Conservation (phyloP, 1,140 invertebrate species). For the Hyphantria cunea region DNA sequence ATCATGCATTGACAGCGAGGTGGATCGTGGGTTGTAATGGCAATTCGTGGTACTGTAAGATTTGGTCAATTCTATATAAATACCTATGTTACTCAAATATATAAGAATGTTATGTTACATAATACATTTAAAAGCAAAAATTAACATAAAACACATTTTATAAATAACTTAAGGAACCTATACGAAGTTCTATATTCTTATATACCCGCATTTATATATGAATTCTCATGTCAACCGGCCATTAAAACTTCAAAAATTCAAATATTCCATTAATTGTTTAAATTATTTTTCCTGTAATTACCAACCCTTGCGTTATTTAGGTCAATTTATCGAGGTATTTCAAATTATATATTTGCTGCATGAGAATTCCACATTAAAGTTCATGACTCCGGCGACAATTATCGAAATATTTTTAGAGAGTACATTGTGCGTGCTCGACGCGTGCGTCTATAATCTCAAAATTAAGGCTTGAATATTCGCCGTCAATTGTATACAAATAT, state of each 20-base stretch:
- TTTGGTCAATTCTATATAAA: no score
- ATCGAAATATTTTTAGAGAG: slow-evolving; percentile 22
- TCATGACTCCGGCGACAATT: slow-evolving; percentile 12
- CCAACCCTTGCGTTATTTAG: slow-evolving; percentile 21
- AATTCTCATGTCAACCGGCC: slow-evolving; percentile 16
- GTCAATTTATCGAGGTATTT: slow-evolving; percentile 22
- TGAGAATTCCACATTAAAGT: slow-evolving; percentile 25
- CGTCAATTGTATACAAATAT: slow-evolving; percentile 11
- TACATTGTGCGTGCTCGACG: slow-evolving; percentile 26
- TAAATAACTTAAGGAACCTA: no score
- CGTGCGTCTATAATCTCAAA: slow-evolving; percentile 17
- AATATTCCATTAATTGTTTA: slow-evolving; percentile 9
- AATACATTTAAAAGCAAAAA: no score
- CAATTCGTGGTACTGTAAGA: no score
- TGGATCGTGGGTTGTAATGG: no score
- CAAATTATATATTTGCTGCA: slow-evolving; percentile 25
- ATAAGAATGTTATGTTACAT: no score
- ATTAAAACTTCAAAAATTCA: slow-evolving; percentile 13
- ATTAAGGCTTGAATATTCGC: slow-evolving; percentile 7
- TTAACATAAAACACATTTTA: no score
- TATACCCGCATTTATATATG: no score
- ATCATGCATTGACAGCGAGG: no score
- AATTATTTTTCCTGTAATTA: slow-evolving; percentile 1
- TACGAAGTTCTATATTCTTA: no score
- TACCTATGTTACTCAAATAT: no score